Conservation (phyloP, 2,113 vertebrate genomes). For the Emydocephalus ijimae region DNA sequence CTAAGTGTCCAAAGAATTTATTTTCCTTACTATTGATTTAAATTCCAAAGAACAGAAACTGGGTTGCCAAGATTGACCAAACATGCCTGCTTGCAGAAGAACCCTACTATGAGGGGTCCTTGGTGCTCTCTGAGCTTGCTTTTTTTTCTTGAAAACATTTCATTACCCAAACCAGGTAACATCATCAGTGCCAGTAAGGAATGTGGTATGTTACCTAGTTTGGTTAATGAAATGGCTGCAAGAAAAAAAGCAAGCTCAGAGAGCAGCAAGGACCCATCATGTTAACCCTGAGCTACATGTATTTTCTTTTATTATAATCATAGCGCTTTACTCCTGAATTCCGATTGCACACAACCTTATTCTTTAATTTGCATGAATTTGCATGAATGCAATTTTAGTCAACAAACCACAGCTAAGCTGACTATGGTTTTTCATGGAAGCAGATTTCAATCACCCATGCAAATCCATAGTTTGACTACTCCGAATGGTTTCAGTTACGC, state of each 20-base stretch:
- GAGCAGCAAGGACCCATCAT: too few species aligned
- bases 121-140: too few species aligned
- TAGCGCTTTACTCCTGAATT: neutral
- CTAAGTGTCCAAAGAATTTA: neutral
- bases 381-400: neutral
- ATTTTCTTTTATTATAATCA: too few species aligned
- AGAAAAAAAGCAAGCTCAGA: too few species aligned
- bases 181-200: too few species aligned
- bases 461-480: neutral
- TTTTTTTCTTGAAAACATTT: too few species aligned
- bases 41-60: neutral
- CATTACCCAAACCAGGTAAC: too few species aligned
- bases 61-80: neutral
- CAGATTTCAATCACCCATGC: neutral
- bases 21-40: neutral
- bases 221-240: too few species aligned
- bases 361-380: neutral
- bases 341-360: neutral
- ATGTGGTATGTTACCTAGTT: too few species aligned
- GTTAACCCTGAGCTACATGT: too few species aligned
- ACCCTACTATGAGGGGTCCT: too few species aligned
- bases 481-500: neutral
- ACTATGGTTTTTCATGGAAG: neutral
- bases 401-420: neutral
- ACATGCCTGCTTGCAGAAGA: neutral